Evolutionary conservation across 2,113 vertebrate genomes (phyloP).

Genomic region (Nannobrachium achirus): DNA sequence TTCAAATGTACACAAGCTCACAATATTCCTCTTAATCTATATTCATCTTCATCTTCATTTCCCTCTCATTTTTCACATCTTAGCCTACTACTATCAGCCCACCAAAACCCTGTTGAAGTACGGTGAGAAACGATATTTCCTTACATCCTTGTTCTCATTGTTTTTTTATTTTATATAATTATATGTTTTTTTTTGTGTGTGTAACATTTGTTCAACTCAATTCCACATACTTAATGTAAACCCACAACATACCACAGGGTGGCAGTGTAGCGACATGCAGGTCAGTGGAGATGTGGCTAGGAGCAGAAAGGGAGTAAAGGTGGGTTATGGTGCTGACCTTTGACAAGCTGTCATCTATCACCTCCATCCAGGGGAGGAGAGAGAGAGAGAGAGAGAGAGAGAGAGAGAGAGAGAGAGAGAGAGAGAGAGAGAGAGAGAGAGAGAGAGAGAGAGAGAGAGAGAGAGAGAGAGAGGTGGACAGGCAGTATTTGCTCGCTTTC

Average conservation of each 20-base stretch:
- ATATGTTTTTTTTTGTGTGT: too few relatives aligned
- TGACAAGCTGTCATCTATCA: constrained; percentile 82
- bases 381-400: neutral
- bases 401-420: constrained; percentile 42
- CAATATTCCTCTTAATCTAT: too few relatives aligned
- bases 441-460: constrained; percentile 40
- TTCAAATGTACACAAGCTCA: too few relatives aligned
- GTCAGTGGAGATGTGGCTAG: neutral
- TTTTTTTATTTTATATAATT: too few relatives aligned
- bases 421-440: constrained; percentile 43
- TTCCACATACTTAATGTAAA: neutral
- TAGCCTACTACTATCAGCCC: too few relatives aligned
- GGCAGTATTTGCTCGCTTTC: constrained; percentile 82
- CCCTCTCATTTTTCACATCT: too few relatives aligned
- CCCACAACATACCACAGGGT: constrained; percentile 39
- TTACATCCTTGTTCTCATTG: too few relatives aligned
- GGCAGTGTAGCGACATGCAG: constrained; percentile 51
- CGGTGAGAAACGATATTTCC: too few relatives aligned
- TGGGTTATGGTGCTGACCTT: constrained; percentile 76
- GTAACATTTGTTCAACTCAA: neutral
- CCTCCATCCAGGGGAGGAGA: constrained; percentile 73
- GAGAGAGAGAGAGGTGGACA: constrained; percentile 64
- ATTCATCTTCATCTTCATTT: too few relatives aligned
- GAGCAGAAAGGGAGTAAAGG: neutral
- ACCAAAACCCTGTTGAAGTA: too few relatives aligned